A percentile compares a stretch with the other conserved stretches of the same genome.
Conservation (phyloP, 2,797 vertebrate species). For the Eutrigla gurnardus region DNA sequence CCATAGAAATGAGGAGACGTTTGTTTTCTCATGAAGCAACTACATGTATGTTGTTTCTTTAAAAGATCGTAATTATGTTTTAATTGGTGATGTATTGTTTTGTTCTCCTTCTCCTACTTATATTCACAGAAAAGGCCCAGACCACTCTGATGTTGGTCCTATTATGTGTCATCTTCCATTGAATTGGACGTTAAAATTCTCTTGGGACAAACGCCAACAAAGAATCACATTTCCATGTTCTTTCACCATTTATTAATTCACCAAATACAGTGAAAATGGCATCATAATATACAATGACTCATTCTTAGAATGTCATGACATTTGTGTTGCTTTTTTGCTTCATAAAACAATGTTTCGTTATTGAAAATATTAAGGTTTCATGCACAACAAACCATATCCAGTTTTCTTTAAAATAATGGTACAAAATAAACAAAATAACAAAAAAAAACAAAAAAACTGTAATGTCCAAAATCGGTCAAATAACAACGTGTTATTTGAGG, state of each 20-base stretch:
- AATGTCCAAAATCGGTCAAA: slow-evolving; percentile 87
- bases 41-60: not conserved
- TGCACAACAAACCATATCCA: slow-evolving; percentile 95
- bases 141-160: not conserved
- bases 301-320: slow-evolving; percentile 97
- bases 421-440: slow-evolving; percentile 89
- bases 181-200: not conserved
- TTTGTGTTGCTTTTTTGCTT: slow-evolving; percentile 90
- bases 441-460: slow-evolving; percentile 84
- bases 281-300: slow-evolving; percentile 97
- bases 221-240: slow-evolving; percentile 71
- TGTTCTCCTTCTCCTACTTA: not conserved
- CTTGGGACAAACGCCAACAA: slow-evolving; percentile 67
- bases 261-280: slow-evolving; percentile 98
- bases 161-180: slow-evolving; percentile 10
- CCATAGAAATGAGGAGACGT: slow-evolving; percentile 12
- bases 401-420: slow-evolving; percentile 92
- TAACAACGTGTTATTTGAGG: slow-evolving; percentile 87
- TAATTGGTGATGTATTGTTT: not conserved
- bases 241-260: slow-evolving; percentile 96
- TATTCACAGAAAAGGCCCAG: not conserved
- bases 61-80: not conserved
- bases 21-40: slow-evolving; percentile 5
- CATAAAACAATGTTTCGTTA: slow-evolving; percentile 92
- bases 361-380: slow-evolving; percentile 94